Conservation (phyloP, 2,888 invertebrate species). For the Thera obeliscata region DNA sequence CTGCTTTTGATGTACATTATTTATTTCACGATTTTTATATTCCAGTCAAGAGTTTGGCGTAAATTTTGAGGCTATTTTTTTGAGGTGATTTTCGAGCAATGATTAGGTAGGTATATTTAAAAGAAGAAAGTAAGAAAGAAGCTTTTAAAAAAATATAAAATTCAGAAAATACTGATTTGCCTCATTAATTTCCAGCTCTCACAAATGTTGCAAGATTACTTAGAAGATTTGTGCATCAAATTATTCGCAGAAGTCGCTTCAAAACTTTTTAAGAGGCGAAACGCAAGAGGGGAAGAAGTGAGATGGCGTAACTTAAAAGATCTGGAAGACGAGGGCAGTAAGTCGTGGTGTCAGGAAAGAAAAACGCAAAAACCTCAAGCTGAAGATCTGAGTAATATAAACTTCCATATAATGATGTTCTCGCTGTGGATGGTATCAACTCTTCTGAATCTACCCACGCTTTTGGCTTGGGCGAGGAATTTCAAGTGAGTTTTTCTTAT, state of each 20-base stretch:
- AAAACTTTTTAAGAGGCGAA: constrained; percentile 50
- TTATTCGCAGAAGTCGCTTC: constrained; percentile 72
- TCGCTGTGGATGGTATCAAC: constrained; percentile 87
- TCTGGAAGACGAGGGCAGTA: constrained; percentile 38
- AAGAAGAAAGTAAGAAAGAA: no score
- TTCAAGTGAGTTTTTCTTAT: constrained; percentile 85
- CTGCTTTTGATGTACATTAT: no score
- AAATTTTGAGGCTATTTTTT: no score
- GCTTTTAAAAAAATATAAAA: no score
- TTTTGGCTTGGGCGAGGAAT: constrained; percentile 92
- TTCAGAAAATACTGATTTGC: no score
- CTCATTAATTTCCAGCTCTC: constrained; percentile 83
- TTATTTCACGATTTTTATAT: no score
- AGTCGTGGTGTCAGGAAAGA: constrained; percentile 29
- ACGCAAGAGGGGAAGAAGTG: constrained; percentile 36
- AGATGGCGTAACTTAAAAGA: constrained; percentile 37
- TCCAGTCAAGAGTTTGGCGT: no score
- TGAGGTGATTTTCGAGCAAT: no score
- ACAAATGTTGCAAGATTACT: constrained; percentile 90
- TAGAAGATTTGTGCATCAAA: constrained; percentile 86
- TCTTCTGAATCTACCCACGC: constrained; percentile 88
- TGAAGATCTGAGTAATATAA: constrained; percentile 80
- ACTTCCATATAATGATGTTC: constrained; percentile 90
- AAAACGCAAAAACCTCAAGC: constrained; percentile 44
- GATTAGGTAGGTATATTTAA: no score